Percentiles rank a stretch among this genome's conserved stretches.
These are phyloP conservation scores for Eupithecia tripunctaria DNA, from an alignment of 2,888 invertebrate genomes.

Conservation along the genomic window DNA sequence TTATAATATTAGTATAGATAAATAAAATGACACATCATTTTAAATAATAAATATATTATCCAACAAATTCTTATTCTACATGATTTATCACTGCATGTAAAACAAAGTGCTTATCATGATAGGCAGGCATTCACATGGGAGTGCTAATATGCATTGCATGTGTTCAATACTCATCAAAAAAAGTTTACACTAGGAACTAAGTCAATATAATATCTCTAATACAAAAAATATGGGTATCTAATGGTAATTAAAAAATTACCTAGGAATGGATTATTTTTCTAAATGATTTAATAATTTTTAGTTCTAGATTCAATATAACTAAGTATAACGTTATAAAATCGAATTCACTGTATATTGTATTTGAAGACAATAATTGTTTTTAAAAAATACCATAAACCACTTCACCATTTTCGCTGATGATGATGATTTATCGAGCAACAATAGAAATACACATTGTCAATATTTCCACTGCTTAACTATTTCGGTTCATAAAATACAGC, in stretches of 20 bases:
- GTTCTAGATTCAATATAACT: not conserved
- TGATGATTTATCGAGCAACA: too few species aligned
- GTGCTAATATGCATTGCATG: slow-evolving; percentile 15
- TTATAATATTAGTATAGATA: too few species aligned
- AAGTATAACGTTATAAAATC: not conserved
- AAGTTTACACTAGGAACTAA: slow-evolving; percentile 20
- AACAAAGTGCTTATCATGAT: slow-evolving; percentile 28
- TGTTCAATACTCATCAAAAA: slow-evolving; percentile 18
- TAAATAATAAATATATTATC: slow-evolving; percentile 32
- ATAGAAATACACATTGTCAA: too few species aligned
- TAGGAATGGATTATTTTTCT: not conserved
- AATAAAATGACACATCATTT: slow-evolving; percentile 6
- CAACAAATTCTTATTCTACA: slow-evolving; percentile 41
- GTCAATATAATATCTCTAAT: not conserved
- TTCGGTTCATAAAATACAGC: too few species aligned
- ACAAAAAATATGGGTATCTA: not conserved
- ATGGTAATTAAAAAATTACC: not conserved
- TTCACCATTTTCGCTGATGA: too few species aligned
- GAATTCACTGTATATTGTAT: not conserved
- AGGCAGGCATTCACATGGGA: slow-evolving; percentile 31
- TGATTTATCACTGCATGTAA: slow-evolving; percentile 35
- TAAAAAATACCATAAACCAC: too few species aligned
- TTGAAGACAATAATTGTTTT: too few species aligned
- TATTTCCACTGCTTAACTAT: too few species aligned
- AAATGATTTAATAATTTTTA: not conserved